Evolutionary conservation across 2,888 invertebrate species (phyloP), one percentile per base, ranked within the genome.

Genomic region (Ormyrus pomaceus): DNA sequence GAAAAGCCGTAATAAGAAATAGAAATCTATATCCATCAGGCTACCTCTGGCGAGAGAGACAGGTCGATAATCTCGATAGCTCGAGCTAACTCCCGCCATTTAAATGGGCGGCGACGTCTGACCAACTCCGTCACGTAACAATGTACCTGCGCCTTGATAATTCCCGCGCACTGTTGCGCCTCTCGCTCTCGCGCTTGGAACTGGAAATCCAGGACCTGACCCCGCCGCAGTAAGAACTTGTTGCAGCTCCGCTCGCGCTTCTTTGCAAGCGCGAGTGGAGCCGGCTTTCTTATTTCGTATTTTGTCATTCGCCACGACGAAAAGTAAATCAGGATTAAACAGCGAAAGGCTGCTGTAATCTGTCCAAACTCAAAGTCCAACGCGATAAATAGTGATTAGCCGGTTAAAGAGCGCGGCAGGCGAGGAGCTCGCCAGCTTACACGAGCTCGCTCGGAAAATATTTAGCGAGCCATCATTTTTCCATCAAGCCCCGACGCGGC

Each of bases 101-200:
- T 11, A 51, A n/a, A 34, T 72, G 53, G 71, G 34, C 51, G 61
- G 13, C 61, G 61, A 19, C 71, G 61, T 34, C 5, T 6, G 34
- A 4, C n/a, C 51, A 10, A 9, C n/a, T 48, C 13, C 5, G 34
- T 8, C 11, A 56, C 34, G 62, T 58, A 69, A 79, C 79, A 79
- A 73, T 73, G 79, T 70, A 77, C 69, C 77, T 70, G 66, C 59
- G 50, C 34, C 34, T 34, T 7, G 51, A 9, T 55, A 45, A 46
- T 13, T 5, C n/a, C 56, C 45, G 74, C 82, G 81, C 82, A 86
- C 86, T 85, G 86, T 86, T 85, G 85, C 86, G 85, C 84, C 84
- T 85, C 80, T 84, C 82, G 59, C 83, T 83, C 83, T 19, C 9
- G 46, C 62, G 46, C 9, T 55, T 46, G 68, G 62, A 76, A 61